Conservation (phyloP, 1,140 invertebrate genomes). For the Anagrus nilaparvatae region DNA sequence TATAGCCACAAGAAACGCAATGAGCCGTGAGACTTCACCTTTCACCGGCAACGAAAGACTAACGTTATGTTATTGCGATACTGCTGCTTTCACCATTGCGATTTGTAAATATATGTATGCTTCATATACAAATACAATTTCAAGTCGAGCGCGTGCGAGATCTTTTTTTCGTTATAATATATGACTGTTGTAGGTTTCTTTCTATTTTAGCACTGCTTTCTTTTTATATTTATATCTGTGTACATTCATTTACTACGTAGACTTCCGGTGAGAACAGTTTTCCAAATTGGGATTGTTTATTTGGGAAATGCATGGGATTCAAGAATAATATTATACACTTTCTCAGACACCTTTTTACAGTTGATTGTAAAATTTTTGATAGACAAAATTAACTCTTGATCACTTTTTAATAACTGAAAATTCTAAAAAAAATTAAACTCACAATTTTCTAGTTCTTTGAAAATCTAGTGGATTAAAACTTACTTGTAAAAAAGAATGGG, state of each 20-base stretch:
- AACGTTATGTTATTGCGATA: background rate
- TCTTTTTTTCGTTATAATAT: background rate
- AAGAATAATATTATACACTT: too few species aligned
- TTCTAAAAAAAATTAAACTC: too few species aligned
- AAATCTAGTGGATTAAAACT: too few species aligned
- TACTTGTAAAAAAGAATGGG: too few species aligned
- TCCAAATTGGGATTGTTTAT: too few species aligned
- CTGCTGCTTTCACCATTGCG: slow-evolving; percentile 9
- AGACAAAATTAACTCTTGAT: too few species aligned
- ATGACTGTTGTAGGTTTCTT: background rate
- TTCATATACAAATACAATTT: slow-evolving; percentile 1
- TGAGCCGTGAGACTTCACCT: slow-evolving; percentile 12
- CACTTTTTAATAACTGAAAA: too few species aligned
- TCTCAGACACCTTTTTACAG: too few species aligned
- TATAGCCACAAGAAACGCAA: slow-evolving; percentile 8
- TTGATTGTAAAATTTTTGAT: too few species aligned
- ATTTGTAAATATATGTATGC: background rate
- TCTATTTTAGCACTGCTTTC: slow-evolving; percentile 9
- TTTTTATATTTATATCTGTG: background rate
- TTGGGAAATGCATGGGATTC: too few species aligned
- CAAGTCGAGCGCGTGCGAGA: slow-evolving; percentile 17
- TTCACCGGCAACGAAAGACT: background rate
- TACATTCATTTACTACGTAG: too few species aligned
- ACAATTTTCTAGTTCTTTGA: too few species aligned
- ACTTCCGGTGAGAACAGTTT: slow-evolving; percentile 10